phyloP scores from a whole-genome alignment of 2,797 vertebrate species.

The Salmo trutta region DNA sequence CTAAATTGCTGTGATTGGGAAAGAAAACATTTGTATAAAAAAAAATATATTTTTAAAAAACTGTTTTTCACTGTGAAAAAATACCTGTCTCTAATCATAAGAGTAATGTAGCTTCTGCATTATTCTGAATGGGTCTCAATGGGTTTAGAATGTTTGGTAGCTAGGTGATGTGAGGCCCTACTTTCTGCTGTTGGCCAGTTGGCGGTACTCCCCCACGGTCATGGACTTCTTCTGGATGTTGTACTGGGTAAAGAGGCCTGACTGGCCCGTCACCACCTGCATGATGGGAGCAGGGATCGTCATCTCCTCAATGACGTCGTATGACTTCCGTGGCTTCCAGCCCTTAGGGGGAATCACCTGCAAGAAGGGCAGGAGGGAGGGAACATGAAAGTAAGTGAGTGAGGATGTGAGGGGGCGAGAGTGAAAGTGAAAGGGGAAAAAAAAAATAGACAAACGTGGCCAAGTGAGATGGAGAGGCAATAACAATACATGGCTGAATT shows the following conservation, averaged over 20 bases:
- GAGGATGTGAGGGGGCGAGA: background rate
- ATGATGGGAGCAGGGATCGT: conserved; percentile 95
- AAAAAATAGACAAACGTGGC: background rate
- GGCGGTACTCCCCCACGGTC: conserved; percentile 93
- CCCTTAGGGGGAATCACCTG: conserved; percentile 95
- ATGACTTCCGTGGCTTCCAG: conserved; percentile 90
- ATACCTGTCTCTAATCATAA: background rate
- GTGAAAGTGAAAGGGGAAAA: background rate
- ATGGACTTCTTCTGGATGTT: conserved; percentile 99
- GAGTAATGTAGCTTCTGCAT: background rate
- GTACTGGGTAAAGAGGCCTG: conserved; percentile 96
- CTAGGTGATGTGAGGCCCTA: conserved; percentile 55
- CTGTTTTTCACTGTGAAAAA: background rate
- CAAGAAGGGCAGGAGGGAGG: background rate
- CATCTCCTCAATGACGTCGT: conserved; percentile 94
- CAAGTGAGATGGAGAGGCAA: background rate
- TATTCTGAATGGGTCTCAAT: background rate
- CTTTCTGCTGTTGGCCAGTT: conserved; percentile 96
- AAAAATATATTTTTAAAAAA: too few species aligned
- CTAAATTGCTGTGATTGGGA: too few species aligned
- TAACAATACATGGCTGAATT: background rate
- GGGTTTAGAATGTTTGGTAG: background rate
- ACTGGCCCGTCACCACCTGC: conserved; percentile 98
- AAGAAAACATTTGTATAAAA: too few species aligned
- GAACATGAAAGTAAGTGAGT: background rate